These are phyloP conservation scores for Ophioderma brevispina DNA, from an alignment of 35 echinoderm and acorn worm species.

Conservation along the genomic window DNA sequence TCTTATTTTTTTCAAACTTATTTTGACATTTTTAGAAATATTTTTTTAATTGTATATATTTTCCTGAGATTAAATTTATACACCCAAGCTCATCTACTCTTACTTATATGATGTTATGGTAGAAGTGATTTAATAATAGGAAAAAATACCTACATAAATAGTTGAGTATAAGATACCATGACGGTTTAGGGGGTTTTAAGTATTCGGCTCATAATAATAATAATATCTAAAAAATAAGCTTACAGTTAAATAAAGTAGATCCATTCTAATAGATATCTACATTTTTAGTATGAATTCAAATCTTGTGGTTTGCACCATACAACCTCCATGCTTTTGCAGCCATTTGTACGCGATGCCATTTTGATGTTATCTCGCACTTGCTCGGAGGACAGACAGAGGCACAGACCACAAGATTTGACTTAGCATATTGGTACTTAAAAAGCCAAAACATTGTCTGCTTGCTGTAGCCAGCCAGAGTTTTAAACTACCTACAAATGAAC, in stretches of 20 bases:
- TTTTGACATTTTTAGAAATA: neutral
- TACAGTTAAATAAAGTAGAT: neutral
- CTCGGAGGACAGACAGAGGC: neutral
- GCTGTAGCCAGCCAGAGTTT: neutral
- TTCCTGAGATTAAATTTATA: conserved; percentile 8
- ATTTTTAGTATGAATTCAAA: neutral
- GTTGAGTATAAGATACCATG: neutral
- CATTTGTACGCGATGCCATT: conserved; percentile 6
- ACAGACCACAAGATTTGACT: neutral
- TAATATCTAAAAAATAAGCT: no score
- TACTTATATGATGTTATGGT: neutral
- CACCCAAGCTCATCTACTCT: neutral
- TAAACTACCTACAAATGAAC: neutral
- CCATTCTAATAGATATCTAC: conserved; percentile 4
- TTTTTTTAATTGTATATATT: neutral
- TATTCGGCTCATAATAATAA: no score
- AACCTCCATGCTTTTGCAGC: neutral
- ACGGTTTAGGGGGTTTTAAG: neutral
- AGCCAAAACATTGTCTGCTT: neutral
- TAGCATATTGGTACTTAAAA: neutral
- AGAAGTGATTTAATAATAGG: neutral
- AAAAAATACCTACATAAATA: neutral
- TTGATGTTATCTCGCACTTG: neutral
- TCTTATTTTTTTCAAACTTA: neutral
- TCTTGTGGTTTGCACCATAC: neutral